These are phyloP conservation scores for Hyperoplus immaculatus DNA, from an alignment of 2,797 vertebrate genomes.

Conservation along the genomic window DNA sequence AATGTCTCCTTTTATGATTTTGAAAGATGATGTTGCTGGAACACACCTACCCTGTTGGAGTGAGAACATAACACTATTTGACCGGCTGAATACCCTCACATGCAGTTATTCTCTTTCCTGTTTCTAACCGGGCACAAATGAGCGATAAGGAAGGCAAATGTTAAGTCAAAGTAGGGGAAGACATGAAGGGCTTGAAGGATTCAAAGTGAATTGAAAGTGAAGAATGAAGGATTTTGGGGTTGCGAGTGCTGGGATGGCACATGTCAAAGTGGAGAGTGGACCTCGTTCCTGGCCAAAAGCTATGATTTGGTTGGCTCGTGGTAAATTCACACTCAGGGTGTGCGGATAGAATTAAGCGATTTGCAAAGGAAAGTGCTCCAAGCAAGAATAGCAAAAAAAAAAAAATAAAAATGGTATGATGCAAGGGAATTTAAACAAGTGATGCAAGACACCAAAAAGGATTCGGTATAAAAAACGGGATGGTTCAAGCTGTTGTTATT, in stretches of 20 bases:
- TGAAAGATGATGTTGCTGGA: conserved; percentile 25
- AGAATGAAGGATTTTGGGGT: not conserved
- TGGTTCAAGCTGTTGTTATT: conserved; percentile 14
- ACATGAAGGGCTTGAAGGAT: not conserved
- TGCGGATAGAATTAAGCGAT: conserved; percentile 32
- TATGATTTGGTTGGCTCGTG: conserved; percentile 42
- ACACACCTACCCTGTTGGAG: not conserved
- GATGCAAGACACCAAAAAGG: conserved; percentile 36
- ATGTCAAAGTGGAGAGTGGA: not conserved
- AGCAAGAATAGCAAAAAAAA: conserved; percentile 14
- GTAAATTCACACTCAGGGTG: conserved; percentile 52
- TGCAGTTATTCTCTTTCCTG: not conserved
- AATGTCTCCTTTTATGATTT: conserved; percentile 12
- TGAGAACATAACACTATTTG: conserved; percentile 23
- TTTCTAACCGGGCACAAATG: not conserved
- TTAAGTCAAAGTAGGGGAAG: not conserved
- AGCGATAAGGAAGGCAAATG: not conserved
- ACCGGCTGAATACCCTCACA: not conserved
- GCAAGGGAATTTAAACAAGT: conserved; percentile 26
- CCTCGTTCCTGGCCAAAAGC: not conserved
- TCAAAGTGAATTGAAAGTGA: conserved; percentile 19
- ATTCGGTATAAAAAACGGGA: not conserved
- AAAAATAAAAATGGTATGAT: not conserved
- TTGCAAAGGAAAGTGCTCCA: conserved; percentile 26
- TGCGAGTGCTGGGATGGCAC: not conserved